Percentiles rank a stretch among this genome's conserved stretches.
phyloP scores from a whole-genome alignment of 2,888 invertebrate species.

The Autographa gamma region DNA sequence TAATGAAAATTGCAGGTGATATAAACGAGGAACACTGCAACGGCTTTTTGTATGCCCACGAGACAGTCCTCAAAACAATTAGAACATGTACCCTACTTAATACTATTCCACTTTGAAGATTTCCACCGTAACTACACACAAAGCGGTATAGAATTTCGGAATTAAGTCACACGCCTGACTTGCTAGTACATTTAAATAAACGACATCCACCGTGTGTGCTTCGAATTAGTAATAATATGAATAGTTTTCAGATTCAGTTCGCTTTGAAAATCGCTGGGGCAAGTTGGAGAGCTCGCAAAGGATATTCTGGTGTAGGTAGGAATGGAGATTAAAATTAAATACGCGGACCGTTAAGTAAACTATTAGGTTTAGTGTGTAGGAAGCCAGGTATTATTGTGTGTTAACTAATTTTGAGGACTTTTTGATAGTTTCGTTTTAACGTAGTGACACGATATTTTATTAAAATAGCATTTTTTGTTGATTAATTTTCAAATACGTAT shows the following conservation, averaged over 20 bases:
- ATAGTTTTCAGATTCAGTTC: slow-evolving; percentile 53
- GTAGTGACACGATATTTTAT: too few relatives aligned
- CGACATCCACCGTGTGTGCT: slow-evolving; percentile 60
- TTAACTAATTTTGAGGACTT: neutral
- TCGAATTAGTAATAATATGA: slow-evolving; percentile 63
- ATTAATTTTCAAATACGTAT: too few relatives aligned
- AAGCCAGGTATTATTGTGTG: neutral
- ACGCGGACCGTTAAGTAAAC: neutral
- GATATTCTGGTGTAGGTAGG: slow-evolving; percentile 25
- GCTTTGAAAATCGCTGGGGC: slow-evolving; percentile 43
- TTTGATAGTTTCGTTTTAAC: too few relatives aligned
- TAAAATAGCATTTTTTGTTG: too few relatives aligned
- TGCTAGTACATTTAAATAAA: slow-evolving; percentile 70
- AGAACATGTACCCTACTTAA: slow-evolving; percentile 5
- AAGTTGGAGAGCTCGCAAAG: slow-evolving; percentile 36
- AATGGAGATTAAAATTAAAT: neutral
- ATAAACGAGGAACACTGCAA: neutral
- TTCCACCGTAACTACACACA: slow-evolving; percentile 11
- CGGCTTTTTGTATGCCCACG: neutral
- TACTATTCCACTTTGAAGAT: slow-evolving; percentile 10
- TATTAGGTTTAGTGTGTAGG: neutral
- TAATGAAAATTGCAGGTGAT: neutral
- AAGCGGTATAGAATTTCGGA: slow-evolving; percentile 58
- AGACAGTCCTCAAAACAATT: neutral
- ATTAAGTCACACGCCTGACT: slow-evolving; percentile 69